Conservation (phyloP, 2,888 invertebrate genomes). For the Agonopterix subpropinquella region DNA sequence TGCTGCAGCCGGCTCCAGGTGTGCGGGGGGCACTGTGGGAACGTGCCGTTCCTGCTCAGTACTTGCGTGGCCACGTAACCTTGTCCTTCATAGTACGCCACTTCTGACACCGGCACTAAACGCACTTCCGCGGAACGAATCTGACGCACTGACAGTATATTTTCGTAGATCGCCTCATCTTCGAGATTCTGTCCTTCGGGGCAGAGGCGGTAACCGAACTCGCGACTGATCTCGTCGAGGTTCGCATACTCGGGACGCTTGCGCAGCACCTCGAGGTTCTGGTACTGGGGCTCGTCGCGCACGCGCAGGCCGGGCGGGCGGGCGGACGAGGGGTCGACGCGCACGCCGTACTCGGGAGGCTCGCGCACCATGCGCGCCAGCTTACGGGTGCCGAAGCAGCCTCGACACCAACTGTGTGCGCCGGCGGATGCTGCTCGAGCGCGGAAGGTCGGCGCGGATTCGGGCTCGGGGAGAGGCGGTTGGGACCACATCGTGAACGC, state of each 20-base stretch:
- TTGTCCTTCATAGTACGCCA: conserved; percentile 68
- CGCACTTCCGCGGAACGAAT: conserved; percentile 71
- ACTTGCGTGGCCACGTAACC: conserved; percentile 70
- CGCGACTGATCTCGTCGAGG: conserved; percentile 68
- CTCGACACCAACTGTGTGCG: conserved; percentile 45
- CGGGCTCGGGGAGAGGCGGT: conserved; percentile 62
- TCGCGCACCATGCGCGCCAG: conserved; percentile 63
- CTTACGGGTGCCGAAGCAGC: conserved; percentile 46
- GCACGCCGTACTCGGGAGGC: conserved; percentile 59
- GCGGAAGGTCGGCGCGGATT: conserved; percentile 41
- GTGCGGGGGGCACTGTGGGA: conserved; percentile 70
- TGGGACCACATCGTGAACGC: conserved; percentile 73
- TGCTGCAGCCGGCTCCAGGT: conserved; percentile 67
- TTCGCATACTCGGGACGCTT: conserved; percentile 70
- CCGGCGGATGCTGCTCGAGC: conserved; percentile 48
- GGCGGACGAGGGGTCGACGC: conserved; percentile 53
- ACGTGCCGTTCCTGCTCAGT: conserved; percentile 68
- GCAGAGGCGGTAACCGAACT: conserved; percentile 69
- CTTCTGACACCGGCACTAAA: conserved; percentile 69
- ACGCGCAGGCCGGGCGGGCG: conserved; percentile 56
- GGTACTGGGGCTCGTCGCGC: conserved; percentile 65
- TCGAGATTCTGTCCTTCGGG: conserved; percentile 72
- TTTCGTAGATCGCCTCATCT: conserved; percentile 71
- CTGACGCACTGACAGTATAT: conserved; percentile 68
- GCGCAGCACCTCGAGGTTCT: conserved; percentile 64